Base-by-base conservation (phyloP, 1,140 invertebrate species). In the Euura lappo region DNA sequence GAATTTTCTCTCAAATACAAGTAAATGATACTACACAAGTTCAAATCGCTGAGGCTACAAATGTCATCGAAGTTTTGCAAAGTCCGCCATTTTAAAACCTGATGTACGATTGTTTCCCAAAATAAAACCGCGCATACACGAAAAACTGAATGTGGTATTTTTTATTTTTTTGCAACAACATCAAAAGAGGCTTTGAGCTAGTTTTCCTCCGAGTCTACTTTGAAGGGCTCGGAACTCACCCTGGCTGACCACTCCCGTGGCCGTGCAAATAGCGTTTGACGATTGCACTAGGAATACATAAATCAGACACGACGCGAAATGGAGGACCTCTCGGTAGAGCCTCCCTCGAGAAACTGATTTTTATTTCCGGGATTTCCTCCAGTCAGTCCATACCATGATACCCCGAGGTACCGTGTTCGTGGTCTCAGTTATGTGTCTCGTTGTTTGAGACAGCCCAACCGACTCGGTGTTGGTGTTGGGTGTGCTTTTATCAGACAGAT, bases 331-430 rank as follows among this genome's bases (percentile, higher is more conserved):
- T 68, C 67, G 5, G 28, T 42, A 42, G 11, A 68, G 67, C 44
- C 28, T 66, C 70, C 73, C 44, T 11, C 67, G 68, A 66, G 11
- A 51, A 73, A 77, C 76, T 77, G 76, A 77, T 75, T 75, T 77
- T 69, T 66, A 65, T 45, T 60, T 44, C 71, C 69, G 71, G 73
- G 68, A 10, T 77, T 71, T 77, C 74, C 67, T 73, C 28, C 28
- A 28, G 28, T 28, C 28, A 28, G 28, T 28, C 28, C 28, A 73
- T 71, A 60, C 8, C 51, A 45, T 68, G 67, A 42, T 44, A 68
- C 67, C 11, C 67, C 67, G 28, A 44, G 8, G 8, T 68, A 7
- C 66, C 66, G 66, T 68, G 66, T 68, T 42, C 66, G 66, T 10
- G 66, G 66, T 28, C 28, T 68, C 28, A 28, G 66, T 3, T 68